Base-by-base conservation (phyloP, 1,140 invertebrate genomes). In the Eurosta solidaginis region DNA sequence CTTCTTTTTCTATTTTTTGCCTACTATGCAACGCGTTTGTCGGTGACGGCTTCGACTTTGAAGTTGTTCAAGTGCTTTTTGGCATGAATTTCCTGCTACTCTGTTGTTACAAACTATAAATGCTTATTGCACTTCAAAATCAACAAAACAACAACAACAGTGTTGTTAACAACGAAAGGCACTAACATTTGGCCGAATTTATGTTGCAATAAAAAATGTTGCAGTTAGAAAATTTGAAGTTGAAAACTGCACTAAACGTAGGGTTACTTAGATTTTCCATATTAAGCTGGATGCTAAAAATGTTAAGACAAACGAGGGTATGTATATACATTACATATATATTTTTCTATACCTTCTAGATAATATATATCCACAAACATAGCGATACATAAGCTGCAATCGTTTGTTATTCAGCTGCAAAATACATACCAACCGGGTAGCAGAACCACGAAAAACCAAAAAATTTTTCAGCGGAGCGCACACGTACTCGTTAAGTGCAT, bases 51-150 rank as follows among this genome's bases (percentile, higher is more conserved):
- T 68, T 68, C 59, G 40, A 33, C 59, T 40, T 68, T 68, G 59
- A 68, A 68, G 59, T 68, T 68, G 59, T n/a, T 68, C 59, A 68
- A 68, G 59, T 68, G 59, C 59, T 68, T 68, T 68, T 68, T 68
- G 33, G 59, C 59, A n/a, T 68, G 59, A 29, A 68, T 68, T 68
- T 68, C 59, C 59, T 68, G 59, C 54, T 68, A 33, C 59, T 36
- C 54, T 14, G 33, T 7, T 25, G n/a, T 20, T 50, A 20, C 59
- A 2, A 33, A 40, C 59, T 20, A 33, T 68, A 40, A 68, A 20
- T 68, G 59, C 33, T n/a, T n/a, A n/a, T n/a, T 68, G 36, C 33
- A 20, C 59, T 68, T 20, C 3, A 40, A 40, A 29, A 68, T 17
- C 59, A 40, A 42, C 6, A 2, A 1, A 50, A 20, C 29, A 54